Conservation (phyloP, 2,888 invertebrate species). For the Ischnura elegans region DNA sequence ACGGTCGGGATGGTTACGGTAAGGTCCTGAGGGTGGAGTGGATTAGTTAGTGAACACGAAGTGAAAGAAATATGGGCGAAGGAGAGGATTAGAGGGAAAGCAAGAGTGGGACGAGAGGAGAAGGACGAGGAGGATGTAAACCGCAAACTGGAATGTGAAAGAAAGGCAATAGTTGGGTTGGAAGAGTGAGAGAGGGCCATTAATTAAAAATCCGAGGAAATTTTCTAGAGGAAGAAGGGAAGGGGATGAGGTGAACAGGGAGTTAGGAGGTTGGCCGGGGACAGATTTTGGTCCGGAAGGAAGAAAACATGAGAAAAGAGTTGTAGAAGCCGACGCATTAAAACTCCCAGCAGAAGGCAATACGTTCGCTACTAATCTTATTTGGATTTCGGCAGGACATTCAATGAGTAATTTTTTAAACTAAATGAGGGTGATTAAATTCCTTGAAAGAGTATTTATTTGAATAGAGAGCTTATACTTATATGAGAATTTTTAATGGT, state of each 20-base stretch:
- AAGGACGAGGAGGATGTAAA: not conserved
- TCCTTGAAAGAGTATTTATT: too few relatives aligned
- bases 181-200: not conserved
- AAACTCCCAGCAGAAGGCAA: too few relatives aligned
- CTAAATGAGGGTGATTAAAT: too few relatives aligned
- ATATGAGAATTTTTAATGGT: too few relatives aligned
- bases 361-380: too few relatives aligned
- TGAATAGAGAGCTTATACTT: too few relatives aligned
- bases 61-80: not conserved
- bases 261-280: not conserved
- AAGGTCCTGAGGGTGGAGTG: too few relatives aligned
- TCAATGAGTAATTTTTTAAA: too few relatives aligned
- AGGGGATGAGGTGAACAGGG: not conserved
- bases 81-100: not conserved
- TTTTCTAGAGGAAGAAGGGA: not conserved
- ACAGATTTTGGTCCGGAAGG: not conserved
- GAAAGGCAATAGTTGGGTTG: not conserved
- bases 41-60: not conserved
- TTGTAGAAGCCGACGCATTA: too few relatives aligned
- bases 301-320: not conserved
- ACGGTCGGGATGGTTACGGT: too few relatives aligned
- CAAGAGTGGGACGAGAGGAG: not conserved
- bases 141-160: not conserved
- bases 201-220: conserved; percentile 17
- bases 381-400: too few relatives aligned